phyloP scores from a whole-genome alignment of 2,113 vertebrate genomes.

The Protobothrops mucrosquamatus region DNA sequence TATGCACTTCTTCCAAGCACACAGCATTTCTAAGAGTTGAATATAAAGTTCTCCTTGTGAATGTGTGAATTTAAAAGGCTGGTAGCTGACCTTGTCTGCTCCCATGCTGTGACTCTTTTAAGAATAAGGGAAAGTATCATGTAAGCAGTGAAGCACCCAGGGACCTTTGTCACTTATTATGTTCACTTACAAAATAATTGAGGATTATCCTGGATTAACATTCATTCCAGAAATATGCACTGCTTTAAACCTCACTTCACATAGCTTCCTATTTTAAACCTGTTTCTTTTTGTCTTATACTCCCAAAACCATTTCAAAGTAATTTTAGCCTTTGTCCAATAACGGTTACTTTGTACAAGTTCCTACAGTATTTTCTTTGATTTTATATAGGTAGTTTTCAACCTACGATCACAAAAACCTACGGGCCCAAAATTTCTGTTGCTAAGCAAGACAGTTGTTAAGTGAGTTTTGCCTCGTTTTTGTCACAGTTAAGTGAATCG shows the following conservation, averaged over 20 bases:
- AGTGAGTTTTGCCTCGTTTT: not conserved
- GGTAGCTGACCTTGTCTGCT: not conserved
- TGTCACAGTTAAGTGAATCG: not conserved
- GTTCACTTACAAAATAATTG: slow-evolving; percentile 27
- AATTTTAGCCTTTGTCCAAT: not conserved
- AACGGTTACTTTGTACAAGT: not conserved
- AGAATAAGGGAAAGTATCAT: not conserved
- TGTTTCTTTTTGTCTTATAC: not conserved
- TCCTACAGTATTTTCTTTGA: not conserved
- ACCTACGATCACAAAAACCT: not conserved
- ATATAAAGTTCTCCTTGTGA: not conserved
- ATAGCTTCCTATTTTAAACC: not conserved
- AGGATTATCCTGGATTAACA: not conserved
- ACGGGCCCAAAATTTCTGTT: not conserved
- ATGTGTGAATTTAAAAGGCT: not conserved
- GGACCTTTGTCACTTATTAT: slow-evolving; percentile 12
- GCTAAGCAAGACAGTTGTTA: not conserved
- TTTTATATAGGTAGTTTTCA: not conserved
- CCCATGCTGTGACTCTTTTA: not conserved
- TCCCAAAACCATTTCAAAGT: not conserved
- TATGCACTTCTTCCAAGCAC: not conserved
- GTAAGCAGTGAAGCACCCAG: not conserved
- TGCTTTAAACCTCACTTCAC: not conserved
- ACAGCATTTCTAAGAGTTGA: not conserved
- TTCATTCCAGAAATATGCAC: not conserved